Percentiles rank a stretch among this genome's conserved stretches.
These are phyloP conservation scores for Heliangelus exortis DNA, from an alignment of 2,797 vertebrate genomes.

Conservation along the genomic window DNA sequence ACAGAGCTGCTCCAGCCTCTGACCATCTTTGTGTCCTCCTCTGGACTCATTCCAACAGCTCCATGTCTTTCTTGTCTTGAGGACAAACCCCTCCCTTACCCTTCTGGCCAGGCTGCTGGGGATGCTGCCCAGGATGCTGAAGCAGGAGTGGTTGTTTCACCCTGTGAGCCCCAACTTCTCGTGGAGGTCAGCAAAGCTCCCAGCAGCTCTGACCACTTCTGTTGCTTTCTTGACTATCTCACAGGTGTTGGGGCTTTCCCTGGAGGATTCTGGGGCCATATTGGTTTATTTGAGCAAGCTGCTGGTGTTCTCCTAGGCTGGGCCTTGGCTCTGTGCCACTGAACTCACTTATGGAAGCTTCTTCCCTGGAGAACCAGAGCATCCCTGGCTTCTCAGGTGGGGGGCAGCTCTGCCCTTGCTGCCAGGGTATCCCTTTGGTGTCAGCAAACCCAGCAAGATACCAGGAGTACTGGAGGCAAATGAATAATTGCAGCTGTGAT, in stretches of 20 bases:
- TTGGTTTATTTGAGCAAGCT: not conserved
- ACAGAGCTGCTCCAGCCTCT: too few relatives aligned
- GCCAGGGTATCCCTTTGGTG: not conserved
- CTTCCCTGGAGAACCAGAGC: not conserved
- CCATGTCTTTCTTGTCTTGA: too few relatives aligned
- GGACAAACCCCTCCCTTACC: too few relatives aligned
- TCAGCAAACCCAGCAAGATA: not conserved
- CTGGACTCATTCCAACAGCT: too few relatives aligned
- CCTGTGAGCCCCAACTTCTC: not conserved
- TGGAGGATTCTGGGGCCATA: not conserved
- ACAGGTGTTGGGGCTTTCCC: not conserved
- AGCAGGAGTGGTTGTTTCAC: not conserved
- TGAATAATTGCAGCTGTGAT: not conserved
- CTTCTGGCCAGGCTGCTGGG: too few relatives aligned
- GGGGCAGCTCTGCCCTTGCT: accelerated
- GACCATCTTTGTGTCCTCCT: too few relatives aligned
- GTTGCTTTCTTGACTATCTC: not conserved
- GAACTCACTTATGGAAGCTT: accelerated
- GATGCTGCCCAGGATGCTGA: too few relatives aligned
- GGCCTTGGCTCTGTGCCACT: not conserved
- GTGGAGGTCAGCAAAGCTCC: not conserved
- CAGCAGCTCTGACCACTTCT: accelerated
- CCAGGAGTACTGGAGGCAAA: not conserved
- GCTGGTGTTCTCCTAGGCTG: not conserved
- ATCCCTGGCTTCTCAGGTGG: accelerated